Percentiles rank a stretch among this genome's conserved stretches.
Conservation (phyloP, 2,888 invertebrate genomes). For the Cyrtodaria siliqua region DNA sequence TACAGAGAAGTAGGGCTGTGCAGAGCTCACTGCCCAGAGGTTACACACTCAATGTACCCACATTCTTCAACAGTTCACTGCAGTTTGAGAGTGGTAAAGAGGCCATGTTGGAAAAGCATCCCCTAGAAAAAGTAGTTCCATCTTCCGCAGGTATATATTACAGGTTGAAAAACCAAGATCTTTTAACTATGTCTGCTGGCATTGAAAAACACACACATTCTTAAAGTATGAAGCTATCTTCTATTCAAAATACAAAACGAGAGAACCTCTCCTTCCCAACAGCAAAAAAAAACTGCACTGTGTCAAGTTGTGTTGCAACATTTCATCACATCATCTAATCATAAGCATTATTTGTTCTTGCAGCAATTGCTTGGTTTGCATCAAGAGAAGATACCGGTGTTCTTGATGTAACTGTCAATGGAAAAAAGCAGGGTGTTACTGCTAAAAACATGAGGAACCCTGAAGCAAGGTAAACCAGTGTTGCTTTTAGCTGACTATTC, state of each 20-base stretch:
- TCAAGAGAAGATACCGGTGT: constrained; percentile 16
- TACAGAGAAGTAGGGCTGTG: constrained; percentile 80
- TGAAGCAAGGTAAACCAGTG: constrained; percentile 76
- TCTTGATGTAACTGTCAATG: constrained; percentile 75
- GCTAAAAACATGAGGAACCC: constrained; percentile 67
- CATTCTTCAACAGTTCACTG: constrained; percentile 70
- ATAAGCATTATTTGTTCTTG: too few species aligned
- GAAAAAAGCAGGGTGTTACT: constrained; percentile 76
- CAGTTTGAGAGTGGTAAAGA: constrained; percentile 70
- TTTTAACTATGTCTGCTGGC: too few species aligned
- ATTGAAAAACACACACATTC: too few species aligned
- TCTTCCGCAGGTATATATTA: constrained; percentile 67
- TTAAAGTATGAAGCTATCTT: too few species aligned
- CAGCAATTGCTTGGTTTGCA: constrained; percentile 75
- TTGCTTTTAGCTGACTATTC: too few species aligned
- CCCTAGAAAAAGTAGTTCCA: constrained; percentile 62
- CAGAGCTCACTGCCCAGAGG: constrained; percentile 66
- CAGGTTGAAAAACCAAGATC: too few species aligned
- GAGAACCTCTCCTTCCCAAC: too few species aligned
- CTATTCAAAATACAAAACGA: too few species aligned
- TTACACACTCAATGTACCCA: constrained; percentile 68
- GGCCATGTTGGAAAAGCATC: background rate
- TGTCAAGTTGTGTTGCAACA: too few species aligned
- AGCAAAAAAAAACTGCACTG: too few species aligned
- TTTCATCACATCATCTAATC: too few species aligned